These are phyloP conservation scores for Eupeodes latifasciatus DNA, from an alignment of 2,888 invertebrate genomes.

Conservation along the genomic window DNA sequence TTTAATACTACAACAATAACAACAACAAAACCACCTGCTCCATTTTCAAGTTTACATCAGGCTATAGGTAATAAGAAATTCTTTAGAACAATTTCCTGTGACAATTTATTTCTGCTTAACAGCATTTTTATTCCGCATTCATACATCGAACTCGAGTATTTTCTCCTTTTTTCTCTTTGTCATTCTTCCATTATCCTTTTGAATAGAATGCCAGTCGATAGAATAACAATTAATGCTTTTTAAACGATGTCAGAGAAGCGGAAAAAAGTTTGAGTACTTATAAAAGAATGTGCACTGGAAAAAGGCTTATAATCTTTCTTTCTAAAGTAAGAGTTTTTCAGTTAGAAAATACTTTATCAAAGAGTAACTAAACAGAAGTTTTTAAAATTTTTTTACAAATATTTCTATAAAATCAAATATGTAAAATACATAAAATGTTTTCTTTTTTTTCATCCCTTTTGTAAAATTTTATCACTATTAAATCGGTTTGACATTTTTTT, in stretches of 20 bases:
- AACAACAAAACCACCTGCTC: too few relatives aligned
- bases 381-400: not conserved
- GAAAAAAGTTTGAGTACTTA: not conserved
- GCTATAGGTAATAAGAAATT: not conserved
- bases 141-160: not conserved
- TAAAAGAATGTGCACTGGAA: too few relatives aligned
- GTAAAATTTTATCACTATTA: not conserved
- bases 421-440: too few relatives aligned
- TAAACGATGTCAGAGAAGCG: not conserved
- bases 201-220: not conserved
- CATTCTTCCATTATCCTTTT: not conserved
- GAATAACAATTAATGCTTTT: conserved; percentile 18
- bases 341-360: too few relatives aligned
- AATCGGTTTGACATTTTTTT: not conserved
- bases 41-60: too few relatives aligned
- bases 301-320: too few relatives aligned
- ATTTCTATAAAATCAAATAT: not conserved
- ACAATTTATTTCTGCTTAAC: conserved; percentile 3
- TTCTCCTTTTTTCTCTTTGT: not conserved
- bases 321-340: too few relatives aligned
- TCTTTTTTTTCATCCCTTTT: too few relatives aligned
- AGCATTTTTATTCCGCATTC: not conserved
- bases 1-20: too few relatives aligned
- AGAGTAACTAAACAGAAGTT: too few relatives aligned
- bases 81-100: conserved; percentile 7